Conservation (phyloP, 2,888 invertebrate genomes). For the Azorinus chamasolen region DNA sequence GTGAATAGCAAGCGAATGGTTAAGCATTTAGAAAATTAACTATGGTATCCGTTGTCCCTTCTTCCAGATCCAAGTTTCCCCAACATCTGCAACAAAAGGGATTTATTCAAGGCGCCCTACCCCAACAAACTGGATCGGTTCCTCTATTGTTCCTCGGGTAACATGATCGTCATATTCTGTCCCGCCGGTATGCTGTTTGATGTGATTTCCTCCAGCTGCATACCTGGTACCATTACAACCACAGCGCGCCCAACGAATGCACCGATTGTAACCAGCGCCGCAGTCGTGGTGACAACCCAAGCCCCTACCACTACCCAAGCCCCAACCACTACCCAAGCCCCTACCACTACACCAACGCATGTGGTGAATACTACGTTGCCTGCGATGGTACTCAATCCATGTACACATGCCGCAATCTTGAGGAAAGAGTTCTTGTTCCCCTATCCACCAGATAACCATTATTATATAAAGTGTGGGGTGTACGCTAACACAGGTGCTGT, state of each 20-base stretch:
- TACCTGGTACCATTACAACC: no score
- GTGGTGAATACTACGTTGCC: slow-evolving; percentile 11
- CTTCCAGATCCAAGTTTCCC: slow-evolving; percentile 26
- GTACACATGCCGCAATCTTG: slow-evolving; percentile 54
- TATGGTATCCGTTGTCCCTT: no score
- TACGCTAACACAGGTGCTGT: slow-evolving; percentile 62
- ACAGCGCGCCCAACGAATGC: no score
- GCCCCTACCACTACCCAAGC: neutral
- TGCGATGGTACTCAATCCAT: slow-evolving; percentile 45
- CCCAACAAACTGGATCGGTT: no score
- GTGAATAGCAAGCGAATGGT: no score
- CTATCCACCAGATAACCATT: slow-evolving; percentile 61
- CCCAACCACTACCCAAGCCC: neutral
- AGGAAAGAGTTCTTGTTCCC: slow-evolving; percentile 56
- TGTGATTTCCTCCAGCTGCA: no score
- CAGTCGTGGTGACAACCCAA: neutral
- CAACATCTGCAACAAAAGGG: slow-evolving; percentile 19
- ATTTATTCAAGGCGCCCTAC: slow-evolving; percentile 38
- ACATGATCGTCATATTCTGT: neutral
- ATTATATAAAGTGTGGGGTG: slow-evolving; percentile 70
- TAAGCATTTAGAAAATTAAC: no score
- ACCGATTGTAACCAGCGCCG: neutral
- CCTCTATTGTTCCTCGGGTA: no score
- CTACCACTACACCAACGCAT: neutral
- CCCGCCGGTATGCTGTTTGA: neutral